Evolutionary conservation across 2,888 invertebrate species (phyloP).

Genomic region (Caenorhabditis virilis): DNA sequence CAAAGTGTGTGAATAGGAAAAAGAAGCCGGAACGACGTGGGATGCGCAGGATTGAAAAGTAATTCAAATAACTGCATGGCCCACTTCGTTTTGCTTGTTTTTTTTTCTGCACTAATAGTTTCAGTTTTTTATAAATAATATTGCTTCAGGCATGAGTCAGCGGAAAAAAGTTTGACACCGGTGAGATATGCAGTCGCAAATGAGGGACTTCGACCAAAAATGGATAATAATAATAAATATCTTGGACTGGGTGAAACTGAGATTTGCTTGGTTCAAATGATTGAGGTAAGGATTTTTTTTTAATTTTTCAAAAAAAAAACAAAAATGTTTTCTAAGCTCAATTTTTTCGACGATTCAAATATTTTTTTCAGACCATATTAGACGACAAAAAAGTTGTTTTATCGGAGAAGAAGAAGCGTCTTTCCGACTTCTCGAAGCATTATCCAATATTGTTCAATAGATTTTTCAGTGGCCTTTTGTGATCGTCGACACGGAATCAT

Average conservation of each 20-base stretch:
- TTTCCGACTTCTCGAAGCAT: slow-evolving; percentile 14
- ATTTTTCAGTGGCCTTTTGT: slow-evolving; percentile 14
- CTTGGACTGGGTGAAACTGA: slow-evolving; percentile 17
- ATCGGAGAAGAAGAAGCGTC: slow-evolving; percentile 26
- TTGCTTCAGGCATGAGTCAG: no score
- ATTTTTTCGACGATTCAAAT: neutral
- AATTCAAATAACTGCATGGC: no score
- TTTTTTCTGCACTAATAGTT: no score
- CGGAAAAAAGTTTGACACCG: slow-evolving; percentile 5
- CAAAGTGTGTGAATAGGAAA: slow-evolving; percentile 20
- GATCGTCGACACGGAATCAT: no score
- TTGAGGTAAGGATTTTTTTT: no score
- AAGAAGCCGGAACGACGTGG: slow-evolving; percentile 4
- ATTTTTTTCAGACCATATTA: slow-evolving; percentile 14
- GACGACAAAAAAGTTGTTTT: slow-evolving; percentile 21
- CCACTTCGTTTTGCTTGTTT: no score
- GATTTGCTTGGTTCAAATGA: slow-evolving; percentile 17
- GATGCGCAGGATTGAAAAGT: neutral
- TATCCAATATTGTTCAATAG: slow-evolving; percentile 19
- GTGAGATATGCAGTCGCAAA: slow-evolving; percentile 9
- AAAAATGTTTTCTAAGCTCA: neutral
- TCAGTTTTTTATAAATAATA: no score
- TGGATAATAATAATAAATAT: neutral
- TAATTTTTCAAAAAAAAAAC: no score
- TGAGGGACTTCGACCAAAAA: slow-evolving; percentile 11